Evolutionary conservation across 2,113 vertebrate species (phyloP), one percentile per base, ranked within the genome.

Genomic region (Carollia perspicillata): DNA sequence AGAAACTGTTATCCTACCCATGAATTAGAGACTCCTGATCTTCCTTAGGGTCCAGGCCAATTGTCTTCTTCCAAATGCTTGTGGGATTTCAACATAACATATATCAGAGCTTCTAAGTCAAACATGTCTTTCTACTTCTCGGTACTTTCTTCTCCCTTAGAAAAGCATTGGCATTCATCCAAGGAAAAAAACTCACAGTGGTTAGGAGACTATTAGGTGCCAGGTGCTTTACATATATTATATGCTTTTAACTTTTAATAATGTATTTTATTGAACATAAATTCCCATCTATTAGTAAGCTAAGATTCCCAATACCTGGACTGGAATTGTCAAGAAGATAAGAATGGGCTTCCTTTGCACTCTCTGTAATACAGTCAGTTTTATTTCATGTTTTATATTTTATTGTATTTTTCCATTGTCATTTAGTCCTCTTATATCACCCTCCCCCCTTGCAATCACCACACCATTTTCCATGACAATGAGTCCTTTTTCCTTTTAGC

Each of bases 261-360:
- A 77, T 78, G 58, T 49, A 63, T 44, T 74, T 35, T 63, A 77
- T 23, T 83, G 10, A 8, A 81, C 89, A 83, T 58, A 91, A 49
- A 63, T 83, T 81, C 72, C 9, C 33, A 35, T 58, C 42, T 92
- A n/a, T 79, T 63, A 78, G 63, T 68, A 66, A 84, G 5, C 17
- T 72, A 60, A 49, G 0, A 86, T 86, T 87, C 5, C 92, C 53
- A 65, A 72, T 12, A 75, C 60, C 58, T 14, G 30, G 77, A 96
- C 5, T 55, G 18, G 20, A 10, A 60, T 60, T 60, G 58, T 30
- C 7, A 33, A 75, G n/a, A 86, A 79, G 30, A 47, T 23, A 44
- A 87, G 72, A 78, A 8, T 30, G 30, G 1, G 6, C 14, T 88
- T 44, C 47, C 60, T 85, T 74, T 80, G 26, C 20, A 84, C 23